Base-by-base conservation (phyloP, 1,140 invertebrate genomes). In the Liolophura sinensis region DNA sequence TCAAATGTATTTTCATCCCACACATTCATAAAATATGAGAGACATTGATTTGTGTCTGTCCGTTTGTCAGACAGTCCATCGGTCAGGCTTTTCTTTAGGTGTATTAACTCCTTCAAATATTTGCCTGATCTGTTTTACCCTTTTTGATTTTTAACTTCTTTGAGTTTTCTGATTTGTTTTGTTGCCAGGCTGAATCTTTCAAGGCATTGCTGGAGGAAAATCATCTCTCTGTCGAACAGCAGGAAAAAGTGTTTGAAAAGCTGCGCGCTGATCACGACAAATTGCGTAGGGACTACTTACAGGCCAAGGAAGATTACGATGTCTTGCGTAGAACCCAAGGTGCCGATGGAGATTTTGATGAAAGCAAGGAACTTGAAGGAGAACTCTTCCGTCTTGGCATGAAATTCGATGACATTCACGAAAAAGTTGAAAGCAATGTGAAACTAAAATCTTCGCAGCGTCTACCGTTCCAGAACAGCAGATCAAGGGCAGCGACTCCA, bases 381-480 rank as follows among this genome's bases (percentile, higher is more conserved):
- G 75, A 82, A 67, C 65, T 83, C 20, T 83, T 82, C 63, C 72
- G 75, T 58, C 66, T 83, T 15, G 78, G 80, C 12, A 82, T 83
- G 81, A 78, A 75, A 57, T 77, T 83, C 68, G 81, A 83, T 69
- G 78, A 79, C 63, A 72, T 83, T 64, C 78, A 82, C 60, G 78
- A 79, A 58, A 72, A 69, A 64, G 76, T 82, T 18, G 77, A 82
- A 14, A 73, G 70, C 20, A 78, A 80, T 62, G 50, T 74, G 24
- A 77, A 76, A 63, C 65, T 78, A 50, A 78, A 74, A 54, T 64
- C 72, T 3, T 69, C 74, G 18, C 64, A 75, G 56, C 64, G 80
- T 27, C 73, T 74, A 31, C 81, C 81, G 15, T 83, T 81, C 66
- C 76, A 80, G 61, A 52, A 64, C n/a, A 73, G 58, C 61, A 1